phyloP scores from a whole-genome alignment of 2,797 vertebrate genomes.

The Nyctalus aviator region DNA sequence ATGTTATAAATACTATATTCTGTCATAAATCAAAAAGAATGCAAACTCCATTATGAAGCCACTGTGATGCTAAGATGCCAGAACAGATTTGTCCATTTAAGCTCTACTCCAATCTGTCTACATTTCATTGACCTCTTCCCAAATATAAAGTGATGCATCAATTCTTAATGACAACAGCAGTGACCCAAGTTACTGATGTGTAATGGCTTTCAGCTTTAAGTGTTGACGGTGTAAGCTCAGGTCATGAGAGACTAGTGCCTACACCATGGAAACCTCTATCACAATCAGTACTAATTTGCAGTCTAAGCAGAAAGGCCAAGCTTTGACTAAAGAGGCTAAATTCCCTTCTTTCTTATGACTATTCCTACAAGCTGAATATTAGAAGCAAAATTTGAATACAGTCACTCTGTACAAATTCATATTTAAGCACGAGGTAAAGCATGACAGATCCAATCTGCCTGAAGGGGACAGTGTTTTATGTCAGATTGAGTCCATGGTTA shows the following conservation, averaged over 20 bases:
- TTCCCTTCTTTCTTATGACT: constrained; percentile 60
- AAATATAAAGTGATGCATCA: constrained; percentile 75
- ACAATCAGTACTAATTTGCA: constrained; percentile 62
- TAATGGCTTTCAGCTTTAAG: constrained; percentile 62
- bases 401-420: constrained; percentile 34
- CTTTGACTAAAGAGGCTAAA: constrained; percentile 66
- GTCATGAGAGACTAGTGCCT: constrained; percentile 60
- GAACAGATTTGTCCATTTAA: constrained; percentile 67
- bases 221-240: constrained; percentile 43
- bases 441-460: constrained; percentile 9
- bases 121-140: constrained; percentile 77
- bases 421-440: constrained; percentile 43
- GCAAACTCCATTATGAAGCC: constrained; percentile 41
- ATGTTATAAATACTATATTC: constrained; percentile 53
- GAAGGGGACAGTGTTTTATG: neutral
- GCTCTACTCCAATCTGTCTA: constrained; percentile 62
- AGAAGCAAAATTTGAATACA: constrained; percentile 49
- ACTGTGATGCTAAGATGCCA: constrained; percentile 20
- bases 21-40: constrained; percentile 59
- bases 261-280: constrained; percentile 76
- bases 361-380: constrained; percentile 10
- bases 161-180: constrained; percentile 73
- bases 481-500: neutral
- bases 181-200: constrained; percentile 66
- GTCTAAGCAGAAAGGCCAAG: constrained; percentile 69